phyloP scores from a whole-genome alignment of 2,113 vertebrate species.

The Malurus cyaneus region DNA sequence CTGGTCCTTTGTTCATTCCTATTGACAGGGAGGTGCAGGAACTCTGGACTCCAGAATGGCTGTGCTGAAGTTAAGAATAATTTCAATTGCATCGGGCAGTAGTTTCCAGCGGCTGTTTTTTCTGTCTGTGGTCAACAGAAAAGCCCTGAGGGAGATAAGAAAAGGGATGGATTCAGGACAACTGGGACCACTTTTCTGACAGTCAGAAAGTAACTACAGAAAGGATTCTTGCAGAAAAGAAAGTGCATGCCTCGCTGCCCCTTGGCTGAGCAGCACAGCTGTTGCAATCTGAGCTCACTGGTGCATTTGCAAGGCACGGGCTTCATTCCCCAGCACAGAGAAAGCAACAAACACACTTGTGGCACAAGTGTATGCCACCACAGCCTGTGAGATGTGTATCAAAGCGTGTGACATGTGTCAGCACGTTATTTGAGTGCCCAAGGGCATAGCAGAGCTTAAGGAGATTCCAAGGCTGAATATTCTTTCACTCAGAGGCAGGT shows the following conservation, averaged over 20 bases:
- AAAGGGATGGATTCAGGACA: not conserved
- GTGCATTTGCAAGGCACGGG: not conserved
- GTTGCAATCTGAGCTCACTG: not conserved
- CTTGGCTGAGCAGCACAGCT: slow-evolving; percentile 3
- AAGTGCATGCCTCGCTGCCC: not conserved
- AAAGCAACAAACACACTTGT: not conserved
- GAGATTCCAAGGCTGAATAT: slow-evolving; percentile 35
- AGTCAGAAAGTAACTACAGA: not conserved
- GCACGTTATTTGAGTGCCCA: not conserved
- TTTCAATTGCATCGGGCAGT: not conserved
- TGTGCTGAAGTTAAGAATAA: not conserved
- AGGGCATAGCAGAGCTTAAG: not conserved
- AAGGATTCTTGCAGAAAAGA: not conserved
- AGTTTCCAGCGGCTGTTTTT: not conserved
- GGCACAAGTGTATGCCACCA: not conserved
- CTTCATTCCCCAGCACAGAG: not conserved
- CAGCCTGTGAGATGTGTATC: not conserved
- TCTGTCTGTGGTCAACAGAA: not conserved
- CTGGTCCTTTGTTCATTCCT: not conserved
- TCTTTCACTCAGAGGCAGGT: slow-evolving; percentile 20
- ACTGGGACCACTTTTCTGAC: not conserved
- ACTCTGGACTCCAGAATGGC: not conserved
- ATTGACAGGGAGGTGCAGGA: not conserved
- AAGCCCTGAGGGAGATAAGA: not conserved
- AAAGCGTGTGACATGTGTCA: not conserved